Evolutionary conservation across 2,797 vertebrate genomes (phyloP).

Genomic region (Enteromius viviparus): DNA sequence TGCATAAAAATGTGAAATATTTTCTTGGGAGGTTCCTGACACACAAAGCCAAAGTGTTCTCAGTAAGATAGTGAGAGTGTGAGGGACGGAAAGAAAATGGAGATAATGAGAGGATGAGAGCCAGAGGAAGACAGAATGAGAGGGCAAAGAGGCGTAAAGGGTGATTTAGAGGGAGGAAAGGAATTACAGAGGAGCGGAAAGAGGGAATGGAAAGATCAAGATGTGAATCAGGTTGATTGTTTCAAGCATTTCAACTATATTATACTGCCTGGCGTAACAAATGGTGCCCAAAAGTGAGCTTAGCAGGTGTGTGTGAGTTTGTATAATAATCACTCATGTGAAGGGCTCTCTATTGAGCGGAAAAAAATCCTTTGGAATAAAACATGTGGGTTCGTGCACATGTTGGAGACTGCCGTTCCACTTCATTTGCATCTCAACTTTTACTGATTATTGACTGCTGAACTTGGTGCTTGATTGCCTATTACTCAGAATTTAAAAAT

Average conservation of each 20-base stretch:
- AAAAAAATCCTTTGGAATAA: background rate
- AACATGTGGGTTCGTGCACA: background rate
- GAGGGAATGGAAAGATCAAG: slow-evolving; percentile 53
- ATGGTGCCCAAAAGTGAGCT: slow-evolving; percentile 1
- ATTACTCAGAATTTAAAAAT: background rate
- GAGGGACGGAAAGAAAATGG: background rate
- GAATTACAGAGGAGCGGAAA: slow-evolving; percentile 35
- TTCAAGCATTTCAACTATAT: slow-evolving; percentile 29
- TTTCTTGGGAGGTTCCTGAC: slow-evolving; percentile 48
- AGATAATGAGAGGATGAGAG: slow-evolving; percentile 25
- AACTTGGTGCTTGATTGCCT: slow-evolving; percentile 18
- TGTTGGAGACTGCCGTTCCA: slow-evolving; percentile 9
- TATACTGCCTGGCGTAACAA: background rate
- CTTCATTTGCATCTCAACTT: background rate
- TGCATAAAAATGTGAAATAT: slow-evolving; percentile 59
- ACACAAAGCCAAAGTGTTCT: slow-evolving; percentile 47
- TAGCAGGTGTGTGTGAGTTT: slow-evolving; percentile 36
- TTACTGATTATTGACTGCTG: slow-evolving; percentile 21
- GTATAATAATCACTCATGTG: slow-evolving; percentile 11
- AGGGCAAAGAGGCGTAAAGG: slow-evolving; percentile 33
- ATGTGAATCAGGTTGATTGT: slow-evolving; percentile 39
- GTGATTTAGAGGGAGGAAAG: slow-evolving; percentile 44
- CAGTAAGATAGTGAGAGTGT: slow-evolving; percentile 24
- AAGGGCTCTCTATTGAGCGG: background rate
- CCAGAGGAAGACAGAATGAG: slow-evolving; percentile 35